Evolutionary conservation across 2,113 vertebrate genomes (phyloP), one percentile per base, ranked within the genome.

Genomic region (Strix aluco): DNA sequence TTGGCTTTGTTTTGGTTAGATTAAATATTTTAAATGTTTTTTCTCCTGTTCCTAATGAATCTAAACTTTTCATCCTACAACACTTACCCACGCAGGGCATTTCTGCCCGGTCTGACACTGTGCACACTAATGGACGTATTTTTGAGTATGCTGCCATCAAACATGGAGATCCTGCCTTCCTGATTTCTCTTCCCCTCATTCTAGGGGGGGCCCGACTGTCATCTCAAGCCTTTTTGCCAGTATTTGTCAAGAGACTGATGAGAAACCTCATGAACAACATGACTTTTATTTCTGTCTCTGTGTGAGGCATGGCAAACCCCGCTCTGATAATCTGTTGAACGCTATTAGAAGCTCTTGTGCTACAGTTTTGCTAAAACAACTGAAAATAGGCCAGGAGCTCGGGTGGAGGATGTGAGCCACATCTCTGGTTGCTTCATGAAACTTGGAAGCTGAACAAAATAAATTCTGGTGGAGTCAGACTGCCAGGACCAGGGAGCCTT

Each of bases 251-350:
- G 69, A 71, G 49, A 3, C 13, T 80, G 10, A n/a, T 83, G 73
- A 63, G 87, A 58, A 73, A 61, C 22, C 27, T 59, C 42, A 34
- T 18, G 29, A 58, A 5, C 36, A 51, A 2, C 30, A 16, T 30
- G n/a, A 11, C 38, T 85, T 52, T 27, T 25, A 0, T 70, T 95
- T 74, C 67, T 81, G 1, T 18, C 25, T 84, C 44, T 18, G 0
- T 70, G 42, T 63, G 74, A 2, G 26, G 85, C 59, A 47, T 58
- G 0, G 0, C 78, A 59, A 29, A 2, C 40, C 36, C 49, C 23
- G 30, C 71, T 93, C 79, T 30, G 29, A 16, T 36, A 25, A 75
- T 62, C 61, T 71, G 8, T 22, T 36, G 70, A 40, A 49, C 83
- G 62, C 75, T 54, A 23, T 93, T n/a, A 70, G 67, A 61, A 83